phyloP scores from a whole-genome alignment of 2,888 invertebrate species.

The Pseudococcus viburni region DNA sequence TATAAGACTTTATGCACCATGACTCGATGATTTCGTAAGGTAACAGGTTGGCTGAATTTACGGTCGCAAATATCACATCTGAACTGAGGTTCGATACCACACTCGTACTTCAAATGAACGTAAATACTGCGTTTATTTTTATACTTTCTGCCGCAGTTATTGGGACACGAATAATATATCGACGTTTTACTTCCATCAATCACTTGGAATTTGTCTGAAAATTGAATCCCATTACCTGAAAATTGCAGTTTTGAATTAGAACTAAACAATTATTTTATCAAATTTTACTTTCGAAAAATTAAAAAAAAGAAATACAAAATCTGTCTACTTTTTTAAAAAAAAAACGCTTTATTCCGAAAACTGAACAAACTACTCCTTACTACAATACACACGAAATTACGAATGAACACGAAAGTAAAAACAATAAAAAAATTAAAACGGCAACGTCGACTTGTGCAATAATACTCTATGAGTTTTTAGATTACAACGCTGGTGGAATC shows the following conservation, averaged over 20 bases:
- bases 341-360: background rate
- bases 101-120: conserved; percentile 82
- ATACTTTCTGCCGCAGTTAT: conserved; percentile 82
- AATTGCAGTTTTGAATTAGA: background rate
- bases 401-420: background rate
- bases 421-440: background rate
- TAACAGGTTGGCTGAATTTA: conserved; percentile 67
- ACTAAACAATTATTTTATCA: background rate
- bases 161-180: conserved; percentile 67
- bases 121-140: conserved; percentile 72
- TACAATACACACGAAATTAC: background rate
- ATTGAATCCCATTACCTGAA: background rate
- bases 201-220: background rate
- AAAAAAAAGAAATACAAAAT: background rate
- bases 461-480: conserved; percentile 72
- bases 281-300: background rate
- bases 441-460: conserved; percentile 67
- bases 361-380: background rate
- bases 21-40: conserved; percentile 66
- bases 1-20: conserved; percentile 65
- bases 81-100: conserved; percentile 87
- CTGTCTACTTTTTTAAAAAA: background rate
- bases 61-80: conserved; percentile 74
- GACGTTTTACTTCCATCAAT: background rate
- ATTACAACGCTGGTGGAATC: conserved; percentile 74